Evolutionary conservation across 2,113 vertebrate genomes (phyloP).

Genomic region (Oncorhynchus nerka): DNA sequence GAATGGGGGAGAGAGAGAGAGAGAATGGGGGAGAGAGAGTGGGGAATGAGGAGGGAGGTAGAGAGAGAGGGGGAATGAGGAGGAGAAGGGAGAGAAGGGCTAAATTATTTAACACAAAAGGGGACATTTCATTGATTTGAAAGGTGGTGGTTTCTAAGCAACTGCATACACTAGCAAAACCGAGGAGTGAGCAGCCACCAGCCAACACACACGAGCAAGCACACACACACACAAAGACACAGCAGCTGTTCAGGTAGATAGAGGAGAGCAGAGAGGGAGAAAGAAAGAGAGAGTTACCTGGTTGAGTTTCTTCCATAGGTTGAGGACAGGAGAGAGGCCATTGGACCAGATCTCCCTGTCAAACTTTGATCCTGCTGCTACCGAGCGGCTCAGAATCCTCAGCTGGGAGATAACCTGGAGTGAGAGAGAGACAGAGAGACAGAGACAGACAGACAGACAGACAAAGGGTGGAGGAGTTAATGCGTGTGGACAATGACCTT

Average conservation of each 20-base stretch:
- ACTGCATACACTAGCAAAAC: conserved; percentile 27
- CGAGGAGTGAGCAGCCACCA: not conserved
- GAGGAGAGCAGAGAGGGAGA: not conserved
- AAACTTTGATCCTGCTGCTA: conserved; percentile 89
- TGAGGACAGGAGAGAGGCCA: conserved; percentile 91
- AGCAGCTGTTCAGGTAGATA: conserved; percentile 2
- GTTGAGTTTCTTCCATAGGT: conserved; percentile 96
- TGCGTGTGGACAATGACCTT: too few species aligned
- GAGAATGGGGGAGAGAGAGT: not conserved
- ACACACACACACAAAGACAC: conserved; percentile 4
- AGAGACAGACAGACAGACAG: not conserved
- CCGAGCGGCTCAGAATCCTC: conserved; percentile 84
- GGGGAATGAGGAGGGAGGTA: not conserved
- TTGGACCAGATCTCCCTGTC: conserved; percentile 95
- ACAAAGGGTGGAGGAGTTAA: not conserved
- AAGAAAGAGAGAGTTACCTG: conserved; percentile 76
- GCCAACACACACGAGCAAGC: not conserved
- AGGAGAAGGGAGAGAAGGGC: not conserved
- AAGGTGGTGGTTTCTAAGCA: conserved; percentile 53
- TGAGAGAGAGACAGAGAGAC: not conserved
- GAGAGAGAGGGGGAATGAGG: not conserved
- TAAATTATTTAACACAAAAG: conserved; percentile 61
- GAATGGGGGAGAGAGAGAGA: too few species aligned
- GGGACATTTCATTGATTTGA: conserved; percentile 50
- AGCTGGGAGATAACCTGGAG: conserved; percentile 93